Conservation (phyloP, 2,797 vertebrate species). For the Erethizon dorsatum region DNA sequence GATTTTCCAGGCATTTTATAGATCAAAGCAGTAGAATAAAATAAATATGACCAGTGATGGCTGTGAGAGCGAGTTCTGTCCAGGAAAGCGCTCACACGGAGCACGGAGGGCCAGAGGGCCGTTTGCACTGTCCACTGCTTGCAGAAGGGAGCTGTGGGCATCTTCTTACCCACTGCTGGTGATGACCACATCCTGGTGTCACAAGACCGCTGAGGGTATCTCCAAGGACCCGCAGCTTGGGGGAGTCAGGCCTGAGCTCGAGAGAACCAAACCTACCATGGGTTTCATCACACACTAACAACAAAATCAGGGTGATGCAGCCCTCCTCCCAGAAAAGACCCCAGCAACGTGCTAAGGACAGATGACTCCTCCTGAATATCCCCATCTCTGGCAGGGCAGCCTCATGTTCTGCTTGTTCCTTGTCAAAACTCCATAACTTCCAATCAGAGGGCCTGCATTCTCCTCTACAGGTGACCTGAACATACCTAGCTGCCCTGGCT, state of each 20-base stretch:
- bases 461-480: neutral
- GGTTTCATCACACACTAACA: no score
- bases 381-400: neutral
- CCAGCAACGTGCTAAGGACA: neutral
- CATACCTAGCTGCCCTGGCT: accelerated
- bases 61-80: accelerated
- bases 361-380: accelerated
- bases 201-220: accelerated
- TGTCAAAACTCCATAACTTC: neutral
- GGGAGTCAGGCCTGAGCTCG: neutral
- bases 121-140: neutral
- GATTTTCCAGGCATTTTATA: constrained; percentile 78
- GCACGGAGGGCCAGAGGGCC: neutral
- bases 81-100: constrained; percentile 43
- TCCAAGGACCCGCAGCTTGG: neutral
- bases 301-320: accelerated
- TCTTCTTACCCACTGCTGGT: neutral
- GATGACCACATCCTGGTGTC: accelerated
- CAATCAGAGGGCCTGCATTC: no score
- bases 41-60: constrained; percentile 10
- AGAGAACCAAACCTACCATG: neutral
- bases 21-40: constrained; percentile 87
- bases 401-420: neutral
- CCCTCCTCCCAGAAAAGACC: neutral
- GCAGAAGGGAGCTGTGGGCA: accelerated